Evolutionary conservation across 2,797 vertebrate genomes (phyloP), one percentile per base, ranked within the genome.

Genomic region (Garrulus glandarius): DNA sequence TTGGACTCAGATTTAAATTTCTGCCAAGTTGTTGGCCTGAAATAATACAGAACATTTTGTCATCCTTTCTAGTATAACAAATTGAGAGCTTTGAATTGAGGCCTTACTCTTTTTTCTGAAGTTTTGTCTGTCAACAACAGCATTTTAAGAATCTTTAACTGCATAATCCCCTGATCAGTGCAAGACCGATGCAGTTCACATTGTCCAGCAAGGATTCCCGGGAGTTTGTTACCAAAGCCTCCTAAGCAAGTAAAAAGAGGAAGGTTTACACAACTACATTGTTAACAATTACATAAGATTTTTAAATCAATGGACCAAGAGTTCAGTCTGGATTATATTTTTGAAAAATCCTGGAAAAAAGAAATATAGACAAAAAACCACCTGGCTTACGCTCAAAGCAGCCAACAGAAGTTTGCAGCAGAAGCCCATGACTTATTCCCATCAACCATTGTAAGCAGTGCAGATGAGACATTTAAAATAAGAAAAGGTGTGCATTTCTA

Each of bases 1-100:
- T 65, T 83, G 84, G 49, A 85, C 67, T 92, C 56, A 56, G n/a
- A 76, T 46, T 63, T 67, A 76, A 90, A 92, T 56, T 72, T 44
- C 39, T 92, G 88, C 59, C 85, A 94, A 92, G 70, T 2, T 32
- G 60, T 13, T 79, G 83, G 26, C 59, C 83, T 65, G 47, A 88
- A 92, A 59, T 69, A 86, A 88, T 17, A 63, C 53, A 60, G 32
- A 65, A 78, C 13, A 13, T 16, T 19, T 74, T 79, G 67, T 55
- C 32, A 84, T 46, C 19, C 27, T 67, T 87, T 78, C 44, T 50
- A 77, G n/a, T 80, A 34, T 22, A 94, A 84, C 24, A 57, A 95
- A 75, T 47, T n/a, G 64, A 74, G 30, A 78, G 23, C 50, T 89
- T 64, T 67, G 53, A 80, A 76, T 7, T 34, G 29, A 61, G 29